Evolutionary conservation across 2,113 vertebrate species (phyloP), one percentile per base, ranked within the genome.

Genomic region (Toxotes chatareus): DNA sequence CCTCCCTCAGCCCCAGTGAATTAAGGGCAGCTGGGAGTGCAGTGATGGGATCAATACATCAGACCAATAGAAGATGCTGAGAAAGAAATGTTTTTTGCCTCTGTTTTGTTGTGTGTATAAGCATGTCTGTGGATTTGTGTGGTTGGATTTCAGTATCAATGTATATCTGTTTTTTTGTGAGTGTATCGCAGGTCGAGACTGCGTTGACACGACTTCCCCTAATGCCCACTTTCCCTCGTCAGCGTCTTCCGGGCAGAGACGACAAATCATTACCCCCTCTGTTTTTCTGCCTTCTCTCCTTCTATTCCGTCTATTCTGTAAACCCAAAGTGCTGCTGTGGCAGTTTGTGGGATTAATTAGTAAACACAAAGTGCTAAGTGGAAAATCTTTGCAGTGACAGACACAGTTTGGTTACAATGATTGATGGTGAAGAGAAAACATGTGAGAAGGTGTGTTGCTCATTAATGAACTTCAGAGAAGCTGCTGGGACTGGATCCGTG

Each of bases 211-310:
- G 63, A 75, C 82, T 85, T 85, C 73, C 73, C 66, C 62, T 87
- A 85, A 88, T 88, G 80, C 79, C 84, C 64, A 61, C 60, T 82
- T 80, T 79, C 66, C 80, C 38, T 46, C 17, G 73, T 90, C 88
- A 90, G 88, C 89, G 72, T 86, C 88, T 86, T 88, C 64, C 68
- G 16, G 72, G 75, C 68, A 59, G 79, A 36, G 76, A 87, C 60
- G 68, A 86, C 89, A 86, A 92, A 90, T 92, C 88, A 90, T 92
- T 91, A 90, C 76, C 86, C 86, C 51, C 71, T 83, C 64, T 91
- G 84, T 85, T 88, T 87, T 83, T 90, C 78, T 82, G 72, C 69
- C 64, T 67, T 69, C 82, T 74, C 64, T 79, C 44, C 82, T 57
- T 62, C 77, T 55, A 46, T 67, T 65, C 66, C 46, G 46, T 59